These are phyloP conservation scores for Cheilosia variabilis DNA, from an alignment of 2,888 invertebrate species.

Conservation along the genomic window DNA sequence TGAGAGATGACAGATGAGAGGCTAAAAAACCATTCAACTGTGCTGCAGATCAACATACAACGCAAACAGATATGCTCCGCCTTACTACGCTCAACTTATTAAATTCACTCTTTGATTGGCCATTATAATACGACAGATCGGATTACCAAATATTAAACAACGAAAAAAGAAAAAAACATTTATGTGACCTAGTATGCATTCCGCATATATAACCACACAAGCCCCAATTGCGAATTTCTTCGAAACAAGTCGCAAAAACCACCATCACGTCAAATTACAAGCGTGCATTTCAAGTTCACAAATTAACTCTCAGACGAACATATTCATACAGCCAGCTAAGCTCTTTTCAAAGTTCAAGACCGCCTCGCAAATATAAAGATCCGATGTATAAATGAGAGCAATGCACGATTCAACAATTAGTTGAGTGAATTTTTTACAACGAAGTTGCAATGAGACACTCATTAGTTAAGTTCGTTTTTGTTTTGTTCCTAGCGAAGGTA, in stretches of 20 bases:
- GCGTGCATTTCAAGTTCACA: constrained; percentile 49
- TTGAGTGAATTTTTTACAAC: constrained; percentile 44
- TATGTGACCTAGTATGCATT: neutral
- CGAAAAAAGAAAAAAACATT: constrained; percentile 1
- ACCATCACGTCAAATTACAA: constrained; percentile 43
- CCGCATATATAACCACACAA: neutral
- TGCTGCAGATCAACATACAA: no score
- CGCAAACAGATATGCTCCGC: no score
- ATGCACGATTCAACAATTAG: constrained; percentile 51
- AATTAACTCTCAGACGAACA: constrained; percentile 8
- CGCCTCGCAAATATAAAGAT: constrained; percentile 25
- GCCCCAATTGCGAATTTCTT: neutral
- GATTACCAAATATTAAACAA: no score
- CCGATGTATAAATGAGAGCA: constrained; percentile 64
- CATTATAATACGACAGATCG: no score
- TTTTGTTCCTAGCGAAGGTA: constrained; percentile 59
- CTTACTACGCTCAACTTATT: no score
- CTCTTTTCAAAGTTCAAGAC: constrained; percentile 59
- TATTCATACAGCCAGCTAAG: constrained; percentile 29
- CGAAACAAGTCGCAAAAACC: constrained; percentile 4
- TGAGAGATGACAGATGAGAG: no score
- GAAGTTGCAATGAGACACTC: constrained; percentile 53
- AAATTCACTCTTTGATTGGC: no score
- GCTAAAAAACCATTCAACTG: no score
- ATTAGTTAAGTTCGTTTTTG: constrained; percentile 47